Evolutionary conservation across 2,113 vertebrate species (phyloP), one percentile per base, ranked within the genome.

Genomic region (Astur gentilis): DNA sequence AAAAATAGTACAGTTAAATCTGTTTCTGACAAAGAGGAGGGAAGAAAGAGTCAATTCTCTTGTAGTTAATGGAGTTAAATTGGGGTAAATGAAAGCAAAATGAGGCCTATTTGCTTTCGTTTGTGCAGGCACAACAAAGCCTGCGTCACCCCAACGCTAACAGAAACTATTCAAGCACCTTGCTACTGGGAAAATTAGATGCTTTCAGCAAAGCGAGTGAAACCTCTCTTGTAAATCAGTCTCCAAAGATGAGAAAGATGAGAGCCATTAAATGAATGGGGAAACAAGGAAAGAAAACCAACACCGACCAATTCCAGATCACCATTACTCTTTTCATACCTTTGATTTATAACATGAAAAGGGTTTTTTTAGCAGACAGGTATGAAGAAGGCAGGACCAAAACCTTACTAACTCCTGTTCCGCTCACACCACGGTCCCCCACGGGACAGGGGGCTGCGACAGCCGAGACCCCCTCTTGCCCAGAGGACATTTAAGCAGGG

Each of bases 261-360:
- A 50, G 23, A 75, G 42, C 16, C 34, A 34, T 36, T 79, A 49
- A 70, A 55, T 3, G 3, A 52, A 47, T 2, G 3, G 5, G 38
- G 40, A 57, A 75, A 26, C 40, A 78, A 55, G 23, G 19, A 9
- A 49, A 87, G 73, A 42, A 94, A 75, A 38, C 6, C 31, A 40
- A 10, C 6, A 32, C 20, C 0, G 0, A 84, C 14, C 11, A 44
- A 36, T 7, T 49, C 13, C 42, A 66, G 36, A 40, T 16, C 2
- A 2, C 60, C 26, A 2, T 7, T 29, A 57, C 31, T 34, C 15
- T 60, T 26, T 45, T 31, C 55, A n/a, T 9, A 18, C 32, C 32
- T 45, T 26, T 9, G 15, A 31, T 13, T 7, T 36, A 32, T 16
- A 52, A 66, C 83, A 70, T 44, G 5, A 23, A 32, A 77, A 69